Evolutionary conservation across 2,888 invertebrate genomes (phyloP), one percentile per base, ranked within the genome.

Genomic region (Antheraea assamensis): DNA sequence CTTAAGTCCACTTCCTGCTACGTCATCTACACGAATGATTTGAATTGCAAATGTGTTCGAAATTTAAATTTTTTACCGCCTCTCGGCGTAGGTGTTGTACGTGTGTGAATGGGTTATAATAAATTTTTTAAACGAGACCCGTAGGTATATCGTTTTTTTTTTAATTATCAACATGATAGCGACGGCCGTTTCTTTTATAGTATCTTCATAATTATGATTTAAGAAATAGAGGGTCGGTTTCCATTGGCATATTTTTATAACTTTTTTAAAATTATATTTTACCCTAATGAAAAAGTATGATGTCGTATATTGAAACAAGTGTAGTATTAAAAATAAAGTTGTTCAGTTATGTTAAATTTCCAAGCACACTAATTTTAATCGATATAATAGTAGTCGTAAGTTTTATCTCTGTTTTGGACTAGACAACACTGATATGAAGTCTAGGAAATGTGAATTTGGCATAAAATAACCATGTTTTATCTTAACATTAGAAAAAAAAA

Each of bases 21-120:
- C 91, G 92, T 93, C 92, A 92, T 83, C 83, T 81, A 81, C 81
- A 80, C 74, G 71, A 76, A 80, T 76, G 75, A 75, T 85, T 87
- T 82, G 85, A 85, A 81, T 87, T 87, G 84, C 83, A 83, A 93
- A 93, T 93, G 88, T 78, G 86, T 83, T 90, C 86, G 85, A 84
- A 90, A 90, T 92, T 92, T 85, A 87, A 91, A 82, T 88, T 87
- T 87, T 88, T 84, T 84, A 90, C 88, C 88, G 88, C 83, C 86
- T 86, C 84, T 82, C 76, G 13, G 81, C 82, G 92, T 90, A 85
- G 91, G 92, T 84, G 84, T 77, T 78, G 80, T 79, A 82, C 80
- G 83, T 76, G 78, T 81, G 79, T 76, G 78, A 76, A 79, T 78
- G 80, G 82, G 82, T 82, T 80, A 81, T 77, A n/a, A n/a, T n/a